Base-by-base conservation (phyloP, 2,797 vertebrate species). In the Neostethus bicornis region DNA sequence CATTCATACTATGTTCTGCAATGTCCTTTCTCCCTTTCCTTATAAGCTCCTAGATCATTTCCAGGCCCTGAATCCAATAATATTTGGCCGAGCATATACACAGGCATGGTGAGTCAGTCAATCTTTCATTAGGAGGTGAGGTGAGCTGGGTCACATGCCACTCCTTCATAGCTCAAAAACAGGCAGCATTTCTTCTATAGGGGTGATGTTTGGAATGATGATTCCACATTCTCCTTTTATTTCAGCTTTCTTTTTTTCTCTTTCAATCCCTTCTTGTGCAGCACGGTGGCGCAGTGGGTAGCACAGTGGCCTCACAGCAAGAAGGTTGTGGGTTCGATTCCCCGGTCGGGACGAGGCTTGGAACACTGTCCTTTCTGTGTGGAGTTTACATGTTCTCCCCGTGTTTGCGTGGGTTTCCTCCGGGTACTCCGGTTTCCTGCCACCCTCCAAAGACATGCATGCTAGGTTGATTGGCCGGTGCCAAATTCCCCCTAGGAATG, bases 71-170 rank as follows among this genome's bases (percentile, higher is more conserved):
- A 77, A 82, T 79, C 74, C 73, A 83, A 83, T 85, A 81, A 83
- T 84, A 81, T 83, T 81, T 76, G 67, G 53, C 70, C 0, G 25
- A 59, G 78, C 59, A 63, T 76, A 55, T 59, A 58, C 64, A 70
- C 12, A 28, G 39, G 77, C 55, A 66, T 32, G 60, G 70, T 11
- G 69, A 75, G 73, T 79, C 80, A 87, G 90, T 92, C 90, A 90
- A 91, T 93, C 92, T 94, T 94, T 94, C 93, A 90, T 92, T 92
- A 92, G 91, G 88, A 84, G n/a, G 75, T 28, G 69, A 89, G 93
- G 92, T 90, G 87, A 96, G 80, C 84, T 64, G 81, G 91, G 92
- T 94, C 92, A 90, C 87, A 87, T 86, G 83, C 89, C 90, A 87
- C 88, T 92, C 91, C 87, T 87, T 87, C 81, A 69, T 59, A 85